Evolutionary conservation across 2,797 vertebrate genomes (phyloP).

Genomic region (Schizothorax lantsangensis): DNA sequence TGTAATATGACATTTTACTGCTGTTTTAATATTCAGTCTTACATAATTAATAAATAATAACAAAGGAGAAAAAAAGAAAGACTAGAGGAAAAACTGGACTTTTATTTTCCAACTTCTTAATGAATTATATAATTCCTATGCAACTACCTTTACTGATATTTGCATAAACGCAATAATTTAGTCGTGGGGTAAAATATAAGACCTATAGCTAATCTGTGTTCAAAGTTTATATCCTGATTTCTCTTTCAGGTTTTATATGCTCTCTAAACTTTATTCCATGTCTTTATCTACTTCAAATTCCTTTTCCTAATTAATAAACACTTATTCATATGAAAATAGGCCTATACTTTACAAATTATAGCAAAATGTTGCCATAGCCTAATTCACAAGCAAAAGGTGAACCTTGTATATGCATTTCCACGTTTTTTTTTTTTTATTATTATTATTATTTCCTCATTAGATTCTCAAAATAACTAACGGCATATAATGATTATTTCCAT

Average conservation of each 20-base stretch:
- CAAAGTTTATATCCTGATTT: slow-evolving; percentile 3
- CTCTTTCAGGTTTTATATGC: neutral
- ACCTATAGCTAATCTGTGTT: neutral
- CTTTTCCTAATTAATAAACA: neutral
- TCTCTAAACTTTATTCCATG: neutral
- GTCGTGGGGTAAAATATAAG: neutral
- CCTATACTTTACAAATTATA: neutral
- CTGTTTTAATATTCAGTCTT: neutral
- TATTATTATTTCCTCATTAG: neutral
- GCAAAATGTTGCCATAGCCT: neutral
- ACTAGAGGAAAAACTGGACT: neutral
- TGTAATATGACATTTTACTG: neutral
- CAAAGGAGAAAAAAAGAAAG: neutral
- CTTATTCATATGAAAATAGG: neutral
- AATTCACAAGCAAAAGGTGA: neutral
- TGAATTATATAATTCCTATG: neutral
- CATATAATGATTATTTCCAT: slow-evolving; percentile 13
- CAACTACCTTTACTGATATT: neutral
- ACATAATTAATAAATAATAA: neutral
- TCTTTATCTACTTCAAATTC: neutral
- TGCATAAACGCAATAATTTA: neutral
- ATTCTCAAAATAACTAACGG: slow-evolving; percentile 24
- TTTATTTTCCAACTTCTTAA: neutral
- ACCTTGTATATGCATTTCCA: neutral
- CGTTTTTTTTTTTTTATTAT: neutral